phyloP scores from a whole-genome alignment of 2,113 vertebrate genomes.

The Fregata magnificens region DNA sequence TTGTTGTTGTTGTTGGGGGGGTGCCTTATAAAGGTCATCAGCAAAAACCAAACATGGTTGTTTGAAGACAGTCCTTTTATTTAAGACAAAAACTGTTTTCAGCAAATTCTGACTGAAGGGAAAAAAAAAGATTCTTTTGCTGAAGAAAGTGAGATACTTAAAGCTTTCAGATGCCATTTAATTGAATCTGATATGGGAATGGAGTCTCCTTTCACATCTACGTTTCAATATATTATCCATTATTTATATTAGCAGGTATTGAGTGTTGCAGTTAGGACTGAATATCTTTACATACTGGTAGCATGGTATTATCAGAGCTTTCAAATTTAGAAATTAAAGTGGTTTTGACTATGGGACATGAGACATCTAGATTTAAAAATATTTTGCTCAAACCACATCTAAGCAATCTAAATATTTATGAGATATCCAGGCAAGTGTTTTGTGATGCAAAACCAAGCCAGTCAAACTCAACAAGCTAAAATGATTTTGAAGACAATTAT shows the following conservation, averaged over 20 bases:
- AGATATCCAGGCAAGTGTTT: neutral
- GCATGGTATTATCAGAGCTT: neutral
- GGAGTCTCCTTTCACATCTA: neutral
- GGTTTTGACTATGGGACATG: neutral
- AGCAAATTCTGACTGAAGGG: neutral
- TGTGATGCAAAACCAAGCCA: neutral
- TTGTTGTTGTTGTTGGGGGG: neutral
- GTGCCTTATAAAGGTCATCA: neutral
- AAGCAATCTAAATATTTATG: neutral
- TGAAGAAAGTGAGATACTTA: neutral
- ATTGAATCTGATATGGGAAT: neutral
- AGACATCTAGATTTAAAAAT: neutral
- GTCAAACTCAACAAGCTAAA: neutral
- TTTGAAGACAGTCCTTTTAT: neutral
- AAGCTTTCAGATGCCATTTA: neutral
- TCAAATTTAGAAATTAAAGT: neutral
- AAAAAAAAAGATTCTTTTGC: neutral
- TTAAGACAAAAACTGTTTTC: neutral
- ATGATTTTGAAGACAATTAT: neutral
- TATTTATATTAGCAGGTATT: neutral
- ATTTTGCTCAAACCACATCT: neutral
- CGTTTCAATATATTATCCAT: neutral
- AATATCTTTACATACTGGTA: neutral
- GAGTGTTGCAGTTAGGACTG: neutral
- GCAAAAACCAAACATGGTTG: neutral